Evolutionary conservation across 1,140 invertebrate genomes (phyloP).

Genomic region (Nephila pilipes): DNA sequence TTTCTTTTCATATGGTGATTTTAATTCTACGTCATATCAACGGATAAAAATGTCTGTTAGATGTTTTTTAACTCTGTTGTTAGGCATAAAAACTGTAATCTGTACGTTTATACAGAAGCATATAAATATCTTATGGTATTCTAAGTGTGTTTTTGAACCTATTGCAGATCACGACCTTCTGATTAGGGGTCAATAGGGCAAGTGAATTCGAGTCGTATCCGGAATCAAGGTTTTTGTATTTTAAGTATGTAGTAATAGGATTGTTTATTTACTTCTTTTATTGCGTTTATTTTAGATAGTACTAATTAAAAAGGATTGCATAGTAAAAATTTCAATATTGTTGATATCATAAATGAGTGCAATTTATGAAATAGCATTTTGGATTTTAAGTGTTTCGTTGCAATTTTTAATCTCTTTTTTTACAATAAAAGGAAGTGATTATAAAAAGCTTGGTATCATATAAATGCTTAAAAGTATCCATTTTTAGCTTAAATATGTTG

Average conservation of each 20-base stretch:
- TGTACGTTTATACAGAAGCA: background rate
- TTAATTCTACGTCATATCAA: background rate
- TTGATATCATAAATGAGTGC: too few species aligned
- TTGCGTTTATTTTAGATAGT: too few species aligned
- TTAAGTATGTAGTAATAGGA: background rate
- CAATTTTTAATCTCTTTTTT: too few species aligned
- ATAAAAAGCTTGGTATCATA: too few species aligned
- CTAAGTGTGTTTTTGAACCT: background rate
- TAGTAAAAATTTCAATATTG: too few species aligned
- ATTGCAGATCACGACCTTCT: constrained; percentile 20
- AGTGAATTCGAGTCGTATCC: background rate
- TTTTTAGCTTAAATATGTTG: too few species aligned
- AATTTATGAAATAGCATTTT: too few species aligned
- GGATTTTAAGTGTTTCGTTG: too few species aligned
- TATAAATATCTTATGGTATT: constrained; percentile 5
- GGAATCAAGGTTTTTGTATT: background rate
- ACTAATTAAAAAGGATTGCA: too few species aligned
- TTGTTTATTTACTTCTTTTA: background rate
- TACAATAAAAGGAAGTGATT: too few species aligned
- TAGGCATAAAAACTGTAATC: background rate
- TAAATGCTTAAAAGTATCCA: too few species aligned
- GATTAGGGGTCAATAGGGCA: constrained; percentile 10
- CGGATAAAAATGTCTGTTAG: background rate
- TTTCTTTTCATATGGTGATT: background rate
- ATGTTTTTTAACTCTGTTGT: background rate